Evolutionary conservation across 2,113 vertebrate species (phyloP).

Genomic region (Ptilonorhynchus violaceus): DNA sequence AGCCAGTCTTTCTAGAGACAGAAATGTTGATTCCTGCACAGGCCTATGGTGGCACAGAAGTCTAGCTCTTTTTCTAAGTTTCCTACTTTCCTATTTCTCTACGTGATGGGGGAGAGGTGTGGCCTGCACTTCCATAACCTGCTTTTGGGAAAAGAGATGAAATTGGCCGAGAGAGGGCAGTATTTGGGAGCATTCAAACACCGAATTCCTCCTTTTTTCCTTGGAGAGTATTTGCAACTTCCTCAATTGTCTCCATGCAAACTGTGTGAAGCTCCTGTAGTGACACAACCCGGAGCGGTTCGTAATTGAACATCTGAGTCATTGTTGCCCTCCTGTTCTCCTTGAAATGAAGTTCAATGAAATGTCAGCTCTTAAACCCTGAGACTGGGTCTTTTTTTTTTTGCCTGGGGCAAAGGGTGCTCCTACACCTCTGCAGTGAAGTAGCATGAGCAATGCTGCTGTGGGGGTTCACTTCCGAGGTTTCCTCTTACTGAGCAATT

Average conservation of each 20-base stretch:
- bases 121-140: neutral
- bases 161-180: neutral
- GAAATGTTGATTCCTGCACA: neutral
- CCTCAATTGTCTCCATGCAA: neutral
- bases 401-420: neutral
- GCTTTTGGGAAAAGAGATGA: neutral
- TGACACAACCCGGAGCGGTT: neutral
- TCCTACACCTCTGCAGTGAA: neutral
- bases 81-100: neutral
- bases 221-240: neutral
- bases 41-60: neutral
- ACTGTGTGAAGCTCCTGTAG: neutral
- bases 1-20: neutral
- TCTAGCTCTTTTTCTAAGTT: neutral
- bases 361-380: conserved; percentile 49
- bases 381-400: neutral
- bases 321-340: conserved; percentile 64
- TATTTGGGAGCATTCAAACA: neutral
- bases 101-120: neutral
- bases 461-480: neutral
- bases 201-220: neutral
- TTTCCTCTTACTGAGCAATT: neutral
- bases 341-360: conserved; percentile 76
- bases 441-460: neutral
- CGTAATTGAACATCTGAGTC: conserved; percentile 8